Evolutionary conservation across 2,888 invertebrate genomes (phyloP), one percentile per base, ranked within the genome.

Genomic region (Ctena decussata): DNA sequence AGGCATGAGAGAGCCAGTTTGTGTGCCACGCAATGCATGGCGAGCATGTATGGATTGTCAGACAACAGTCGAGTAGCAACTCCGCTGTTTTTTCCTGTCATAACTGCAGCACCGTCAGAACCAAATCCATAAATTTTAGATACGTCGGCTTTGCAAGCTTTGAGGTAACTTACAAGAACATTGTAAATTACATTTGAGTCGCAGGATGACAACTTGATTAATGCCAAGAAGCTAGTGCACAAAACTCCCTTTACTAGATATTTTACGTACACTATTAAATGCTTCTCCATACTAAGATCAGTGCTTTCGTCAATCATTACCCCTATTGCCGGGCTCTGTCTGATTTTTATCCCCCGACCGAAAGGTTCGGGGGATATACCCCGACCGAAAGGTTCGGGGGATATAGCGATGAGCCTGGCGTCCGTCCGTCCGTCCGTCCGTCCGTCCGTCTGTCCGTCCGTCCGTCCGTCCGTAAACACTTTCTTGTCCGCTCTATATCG

Each of bases 41-140:
- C 24, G 2, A 84, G 69, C 83, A 84, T 84, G 49, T 79, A 79
- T 71, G 75, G 75, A 44, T 71, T 84, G n/a, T 76, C 70, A 39
- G 78, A 46, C 37, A 70, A 70, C 57, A 81, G 60, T 77, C 77
- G 18, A 32, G 2, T 53, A 21, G 72, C 77, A 49, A 77, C 81
- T 8, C 80, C 81, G 30, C 74, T 76, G 46, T 77, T 53, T 46
- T 79, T 79, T 60, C 82, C 84, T 39, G 72, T 57, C 84, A 84
- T 84, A 21, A 80, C 77, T 6, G 80, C 84, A 44, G 79, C 79
- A 49, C 80, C 84, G 46, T 84, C 77, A 44, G 84, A 84, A 65
- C 77, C 71, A 60, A 84, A 84, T 12, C 79, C 83, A 30, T 27
- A 76, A 8, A 80, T 70, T 37, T 79, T 79, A 49, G 70, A 44